Conservation (phyloP, 2,797 vertebrate species). For the Poecilia velifera region DNA sequence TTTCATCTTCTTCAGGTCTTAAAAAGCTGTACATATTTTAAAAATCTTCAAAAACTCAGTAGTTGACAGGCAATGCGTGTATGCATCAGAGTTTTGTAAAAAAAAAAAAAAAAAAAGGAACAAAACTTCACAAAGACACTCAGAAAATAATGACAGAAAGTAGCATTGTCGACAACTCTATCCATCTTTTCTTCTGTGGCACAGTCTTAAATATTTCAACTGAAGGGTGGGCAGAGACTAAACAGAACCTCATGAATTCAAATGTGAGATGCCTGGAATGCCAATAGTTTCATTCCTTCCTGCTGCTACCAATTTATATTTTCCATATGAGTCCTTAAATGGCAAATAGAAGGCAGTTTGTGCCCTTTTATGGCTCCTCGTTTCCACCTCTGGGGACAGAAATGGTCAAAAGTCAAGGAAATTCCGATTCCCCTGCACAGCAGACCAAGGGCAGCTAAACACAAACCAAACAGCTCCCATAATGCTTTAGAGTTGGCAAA, state of each 20-base stretch:
- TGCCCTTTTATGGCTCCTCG: slow-evolving; percentile 73
- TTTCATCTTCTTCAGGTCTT: background rate
- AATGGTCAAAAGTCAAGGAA: slow-evolving; percentile 85
- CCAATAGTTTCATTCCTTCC: slow-evolving; percentile 72
- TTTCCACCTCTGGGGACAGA: slow-evolving; percentile 74
- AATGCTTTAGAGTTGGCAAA: slow-evolving; percentile 76
- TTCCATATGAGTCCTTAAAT: slow-evolving; percentile 82
- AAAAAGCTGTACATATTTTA: background rate
- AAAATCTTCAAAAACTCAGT: background rate
- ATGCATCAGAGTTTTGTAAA: slow-evolving; percentile 7
- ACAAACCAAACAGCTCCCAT: slow-evolving; percentile 79
- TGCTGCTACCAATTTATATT: slow-evolving; percentile 83
- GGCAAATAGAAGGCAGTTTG: slow-evolving; percentile 75
- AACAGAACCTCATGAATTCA: slow-evolving; percentile 78
- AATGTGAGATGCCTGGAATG: slow-evolving; percentile 72
- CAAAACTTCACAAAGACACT: slow-evolving; percentile 20
- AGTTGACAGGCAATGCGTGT: slow-evolving; percentile 13
- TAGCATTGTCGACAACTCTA: slow-evolving; percentile 52
- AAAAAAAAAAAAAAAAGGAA: background rate
- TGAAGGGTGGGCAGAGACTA: slow-evolving; percentile 66
- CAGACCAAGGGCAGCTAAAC: slow-evolving; percentile 76
- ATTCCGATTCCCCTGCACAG: slow-evolving; percentile 79
- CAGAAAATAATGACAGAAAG: slow-evolving; percentile 53
- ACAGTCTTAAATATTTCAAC: slow-evolving; percentile 75
- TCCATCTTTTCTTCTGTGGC: slow-evolving; percentile 56